A percentile compares a stretch with the other conserved stretches of the same genome.
Conservation (phyloP, 2,797 vertebrate species). For the Chiloscyllium punctatum region DNA sequence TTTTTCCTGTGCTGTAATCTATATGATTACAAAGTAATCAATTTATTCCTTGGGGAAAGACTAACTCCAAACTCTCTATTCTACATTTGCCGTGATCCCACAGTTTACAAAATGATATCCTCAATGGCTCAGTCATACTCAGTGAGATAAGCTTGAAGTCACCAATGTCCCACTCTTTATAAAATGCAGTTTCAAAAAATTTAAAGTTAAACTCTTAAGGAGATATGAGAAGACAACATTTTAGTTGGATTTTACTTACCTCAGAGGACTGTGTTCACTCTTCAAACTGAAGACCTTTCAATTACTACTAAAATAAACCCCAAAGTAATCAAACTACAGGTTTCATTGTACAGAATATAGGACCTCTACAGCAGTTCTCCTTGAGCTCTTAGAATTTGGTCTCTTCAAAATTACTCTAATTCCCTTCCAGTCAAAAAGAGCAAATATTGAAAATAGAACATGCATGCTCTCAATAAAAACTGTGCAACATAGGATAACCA, state of each 20-base stretch:
- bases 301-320: neutral
- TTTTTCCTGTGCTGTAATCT: neutral
- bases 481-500: neutral
- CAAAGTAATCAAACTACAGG: neutral
- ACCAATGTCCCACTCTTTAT: neutral
- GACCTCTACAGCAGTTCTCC: neutral
- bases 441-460: neutral
- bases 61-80: neutral
- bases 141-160: too few species aligned
- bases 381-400: neutral
- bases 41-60: neutral
- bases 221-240: neutral
- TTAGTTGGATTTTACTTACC: neutral
- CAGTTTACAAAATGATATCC: neutral
- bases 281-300: slow-evolving; percentile 6
- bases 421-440: neutral
- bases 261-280: neutral
- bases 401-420: neutral
- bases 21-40: neutral
- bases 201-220: neutral
- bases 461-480: neutral
- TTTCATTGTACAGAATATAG: neutral
- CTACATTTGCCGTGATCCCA: neutral
- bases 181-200: neutral
- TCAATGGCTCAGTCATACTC: neutral